Evolutionary conservation across 2,888 invertebrate species (phyloP), one percentile per base, ranked within the genome.

Genomic region (Phasia obesa): DNA sequence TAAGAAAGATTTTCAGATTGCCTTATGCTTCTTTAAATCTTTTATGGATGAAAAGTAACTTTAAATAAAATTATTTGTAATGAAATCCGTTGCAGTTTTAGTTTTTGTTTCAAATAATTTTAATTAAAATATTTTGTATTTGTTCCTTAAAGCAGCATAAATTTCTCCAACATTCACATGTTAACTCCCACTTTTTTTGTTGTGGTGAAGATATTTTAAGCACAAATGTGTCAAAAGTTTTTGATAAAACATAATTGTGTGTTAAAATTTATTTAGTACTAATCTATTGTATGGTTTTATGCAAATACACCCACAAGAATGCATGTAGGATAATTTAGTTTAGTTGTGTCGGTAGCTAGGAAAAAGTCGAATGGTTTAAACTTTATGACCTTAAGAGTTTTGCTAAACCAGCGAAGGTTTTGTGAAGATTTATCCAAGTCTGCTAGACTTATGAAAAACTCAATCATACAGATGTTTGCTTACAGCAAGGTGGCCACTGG

Each of bases 211-310:
- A 15, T 21, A 53, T 38, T 53, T 60, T 31, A 4, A 47, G 35
- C 15, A 31, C 13, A 76, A 71, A 81, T 71, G 67, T 82, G 82
- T 82, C 78, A 82, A 82, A 82, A 82, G 44, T 82, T 81, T 47
- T 17, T 64, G 27, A 35, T 27, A 74, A 67, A 77, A 67, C 60
- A 64, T 74, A 78, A 78, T 83, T 78, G 70, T 79, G 35, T 71
- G 70, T 67, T 65, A 76, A 55, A 75, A 83, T 83, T 79, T 83
- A 83, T 83, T 79, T 55, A 71, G 65, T 67, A 83, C 75, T 83
- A 75, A 83, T 79, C 79, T 83, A 67, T 76, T 42, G 65, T 62
- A 64, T 67, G 49, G 44, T 59, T 15, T 59, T 15, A 11, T 35
- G 60, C 53, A 60, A 71, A 76, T 71, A 71, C 83, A 79, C 79